Base-by-base conservation (phyloP, 2,113 vertebrate species). In the Aptenodytes forsteri region DNA sequence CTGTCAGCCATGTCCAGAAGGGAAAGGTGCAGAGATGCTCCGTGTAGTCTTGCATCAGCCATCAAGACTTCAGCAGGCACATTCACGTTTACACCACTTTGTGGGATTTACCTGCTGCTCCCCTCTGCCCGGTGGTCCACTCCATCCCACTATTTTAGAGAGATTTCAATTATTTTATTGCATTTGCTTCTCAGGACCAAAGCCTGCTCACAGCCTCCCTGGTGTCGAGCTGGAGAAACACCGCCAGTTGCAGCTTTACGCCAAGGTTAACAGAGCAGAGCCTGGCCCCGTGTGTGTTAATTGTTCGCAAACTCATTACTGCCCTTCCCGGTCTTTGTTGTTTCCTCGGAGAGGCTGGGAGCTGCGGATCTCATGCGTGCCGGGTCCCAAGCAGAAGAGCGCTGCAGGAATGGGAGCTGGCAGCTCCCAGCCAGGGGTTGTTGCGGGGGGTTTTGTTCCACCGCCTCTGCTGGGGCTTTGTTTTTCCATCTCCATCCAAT, bases 401-500 rank as follows among this genome's bases (percentile, higher is more conserved):
- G 1, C 61, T 50, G 40, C 54, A 75, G 93, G 66, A 93, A 91
- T 93, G 84, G 67, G 89, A 96, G 94, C 84, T 96, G 94, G 71
- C 84, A 88, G 84, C 87, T 96, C 83, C 86, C 3, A 0, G 52
- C 69, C 93, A 80, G 92, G 66, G 87, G 34, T 38, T 67, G 64
- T 38, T 94, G 55, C 0, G 0, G 75, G 36, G 62, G 75, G 16
- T 83, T 97, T 95, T 94, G 44, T 94, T 96, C 78, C 54, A 18
- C 56, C 0, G 15, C 77, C 54, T 82, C 81, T 89, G 46, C 87
- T 55, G 89, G 50, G 81, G n/a, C 66, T 96, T 94, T 89, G 66
- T 93, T 96, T 96, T 94, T 78, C 87, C 88, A 64, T 87, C 65
- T 72, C 90, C 55, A 49, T 83, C 90, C 94, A 88, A 62, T 64